These are phyloP conservation scores for Myotis brandtii DNA, from an alignment of 2,113 vertebrate species.

Conservation along the genomic window DNA sequence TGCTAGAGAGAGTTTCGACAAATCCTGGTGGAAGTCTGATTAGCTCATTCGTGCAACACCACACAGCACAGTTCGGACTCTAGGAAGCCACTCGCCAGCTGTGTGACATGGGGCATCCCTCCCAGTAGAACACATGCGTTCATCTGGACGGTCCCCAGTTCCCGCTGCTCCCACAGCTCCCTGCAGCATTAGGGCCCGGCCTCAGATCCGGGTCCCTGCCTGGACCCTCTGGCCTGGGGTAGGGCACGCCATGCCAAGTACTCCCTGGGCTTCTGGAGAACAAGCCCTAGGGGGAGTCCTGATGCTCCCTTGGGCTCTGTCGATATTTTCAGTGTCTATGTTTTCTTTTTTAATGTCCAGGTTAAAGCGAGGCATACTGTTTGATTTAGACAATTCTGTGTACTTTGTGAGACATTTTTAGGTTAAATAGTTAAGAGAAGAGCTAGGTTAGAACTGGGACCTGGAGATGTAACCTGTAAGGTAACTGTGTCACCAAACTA, in stretches of 20 bases:
- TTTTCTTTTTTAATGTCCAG: not conserved
- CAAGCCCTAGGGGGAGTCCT: not conserved
- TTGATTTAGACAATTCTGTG: not conserved
- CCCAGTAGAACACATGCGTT: not conserved
- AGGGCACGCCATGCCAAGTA: not conserved
- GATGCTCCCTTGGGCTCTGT: not conserved
- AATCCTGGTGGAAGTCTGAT: not conserved
- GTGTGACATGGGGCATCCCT: not conserved
- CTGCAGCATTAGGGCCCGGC: not conserved
- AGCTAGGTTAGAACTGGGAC: not conserved
- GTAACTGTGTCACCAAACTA: not conserved
- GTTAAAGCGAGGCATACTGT: not conserved
- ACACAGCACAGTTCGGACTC: not conserved
- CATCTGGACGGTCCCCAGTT: not conserved
- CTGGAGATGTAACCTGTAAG: not conserved
- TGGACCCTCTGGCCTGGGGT: not conserved
- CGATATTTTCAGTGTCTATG: not conserved
- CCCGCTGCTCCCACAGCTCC: not conserved
- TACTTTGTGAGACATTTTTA: slow-evolving; percentile 1
- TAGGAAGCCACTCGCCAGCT: not conserved
- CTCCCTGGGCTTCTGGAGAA: not conserved
- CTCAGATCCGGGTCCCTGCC: not conserved
- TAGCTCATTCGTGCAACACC: not conserved
- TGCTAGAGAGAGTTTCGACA: not conserved
- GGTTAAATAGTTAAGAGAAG: not conserved